A percentile compares a stretch with the other conserved stretches of the same genome.
These are phyloP conservation scores for Aldabrachelys gigantea DNA, from an alignment of 2,113 vertebrate species.

Conservation along the genomic window DNA sequence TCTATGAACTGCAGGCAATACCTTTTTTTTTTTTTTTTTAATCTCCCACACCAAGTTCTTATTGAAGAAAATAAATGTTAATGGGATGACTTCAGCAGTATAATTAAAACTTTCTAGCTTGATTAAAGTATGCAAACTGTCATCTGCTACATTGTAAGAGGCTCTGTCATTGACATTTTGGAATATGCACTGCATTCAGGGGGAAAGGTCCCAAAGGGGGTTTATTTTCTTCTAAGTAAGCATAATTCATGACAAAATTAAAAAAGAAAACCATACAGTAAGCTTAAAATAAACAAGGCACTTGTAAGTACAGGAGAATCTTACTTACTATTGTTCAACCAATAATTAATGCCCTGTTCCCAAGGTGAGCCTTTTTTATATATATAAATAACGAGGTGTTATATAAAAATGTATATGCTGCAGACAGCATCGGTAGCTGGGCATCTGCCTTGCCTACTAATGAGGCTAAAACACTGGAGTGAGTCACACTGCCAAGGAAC, in stretches of 20 bases:
- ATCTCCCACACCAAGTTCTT: constrained; percentile 54
- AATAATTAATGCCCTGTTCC: constrained; percentile 22
- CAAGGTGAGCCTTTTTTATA: constrained; percentile 10
- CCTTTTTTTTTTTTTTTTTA: background rate
- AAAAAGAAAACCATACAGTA: constrained; percentile 23
- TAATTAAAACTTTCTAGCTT: constrained; percentile 81
- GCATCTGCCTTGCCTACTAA: constrained; percentile 60
- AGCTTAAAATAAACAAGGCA: constrained; percentile 44
- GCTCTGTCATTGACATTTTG: constrained; percentile 57
- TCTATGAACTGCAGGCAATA: constrained; percentile 43
- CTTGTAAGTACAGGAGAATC: constrained; percentile 9
- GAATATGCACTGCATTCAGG: constrained; percentile 43
- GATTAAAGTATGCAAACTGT: constrained; percentile 79
- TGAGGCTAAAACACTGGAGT: constrained; percentile 42
- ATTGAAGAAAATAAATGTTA: constrained; percentile 81
- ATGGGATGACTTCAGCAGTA: constrained; percentile 75
- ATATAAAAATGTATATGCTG: constrained; percentile 58
- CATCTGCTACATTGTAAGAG: constrained; percentile 53
- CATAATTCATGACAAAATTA: constrained; percentile 47
- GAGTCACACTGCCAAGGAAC: constrained; percentile 45
- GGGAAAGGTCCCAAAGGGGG: constrained; percentile 37
- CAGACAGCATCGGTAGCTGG: constrained; percentile 14
- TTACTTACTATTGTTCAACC: background rate
- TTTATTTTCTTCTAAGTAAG: constrained; percentile 44
- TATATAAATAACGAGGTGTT: constrained; percentile 35